Evolutionary conservation across 2,888 invertebrate genomes (phyloP), one percentile per base, ranked within the genome.

Genomic region (Apamea crenata): DNA sequence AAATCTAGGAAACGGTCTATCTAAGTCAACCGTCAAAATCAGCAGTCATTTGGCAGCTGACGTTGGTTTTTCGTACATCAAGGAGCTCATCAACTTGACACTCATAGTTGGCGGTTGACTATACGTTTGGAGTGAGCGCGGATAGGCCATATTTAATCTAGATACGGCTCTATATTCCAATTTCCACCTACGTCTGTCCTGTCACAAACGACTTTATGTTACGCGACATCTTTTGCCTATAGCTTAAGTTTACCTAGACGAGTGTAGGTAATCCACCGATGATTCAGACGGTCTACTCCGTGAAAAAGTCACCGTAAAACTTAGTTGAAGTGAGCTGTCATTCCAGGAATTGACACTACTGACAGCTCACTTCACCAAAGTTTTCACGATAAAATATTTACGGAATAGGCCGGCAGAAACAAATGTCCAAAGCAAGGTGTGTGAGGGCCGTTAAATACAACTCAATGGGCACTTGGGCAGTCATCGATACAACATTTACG

Each of bases 401-500:
- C 10, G 10, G 12, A 65, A 36, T 36, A 36, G 10, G 10, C 21
- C 32, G 1, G 12, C 32, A 44, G 18, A 61, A 47, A 59, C 14
- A 61, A 56, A 65, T 47, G 16, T 61, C 1, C n/a, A 36, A 36
- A n/a, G 14, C 29, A 47, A 77, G 7, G 40, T 61, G 65, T 74
- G 40, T 67, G n/a, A 21, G 44, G 56, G 14, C 14, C 14, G 50
- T 77, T 65, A 65, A 40, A 47, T 18, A 25, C 6, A 36, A 36
- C 32, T 74, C 18, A 77, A 77, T 68, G 36, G n/a, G 32, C 47
- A 66, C 16, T 32, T 72, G 36, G 12, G 36, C 32, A 73, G 36
- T 8, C 73, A 68, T 76, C 44, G 70, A 86, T 69, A 87, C 70
- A 87, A 79, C 80, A 74, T 88, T 89, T 86, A 88, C 78, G 61